Conservation (phyloP, 2,113 vertebrate genomes). For the Echinops telfairi region DNA sequence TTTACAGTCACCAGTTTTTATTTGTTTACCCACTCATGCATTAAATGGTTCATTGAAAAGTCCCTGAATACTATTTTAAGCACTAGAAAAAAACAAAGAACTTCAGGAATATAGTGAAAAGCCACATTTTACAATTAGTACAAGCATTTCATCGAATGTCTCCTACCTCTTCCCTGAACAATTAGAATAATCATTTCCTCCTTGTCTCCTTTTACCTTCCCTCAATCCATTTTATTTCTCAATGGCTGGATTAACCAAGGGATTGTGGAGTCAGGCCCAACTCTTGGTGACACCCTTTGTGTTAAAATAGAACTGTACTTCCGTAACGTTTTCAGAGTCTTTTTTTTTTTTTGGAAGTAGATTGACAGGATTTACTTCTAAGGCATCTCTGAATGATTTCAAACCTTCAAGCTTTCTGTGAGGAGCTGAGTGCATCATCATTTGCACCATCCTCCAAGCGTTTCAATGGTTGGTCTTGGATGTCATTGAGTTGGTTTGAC, state of each 20-base stretch:
- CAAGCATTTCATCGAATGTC: not conserved
- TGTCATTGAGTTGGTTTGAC: not conserved
- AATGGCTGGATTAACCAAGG: not conserved
- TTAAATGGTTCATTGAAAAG: not conserved
- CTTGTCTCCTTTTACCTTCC: not conserved
- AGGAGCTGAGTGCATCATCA: not conserved
- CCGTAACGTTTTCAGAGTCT: not conserved
- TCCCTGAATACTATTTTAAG: not conserved
- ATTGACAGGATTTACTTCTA: not conserved
- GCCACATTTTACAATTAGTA: not conserved
- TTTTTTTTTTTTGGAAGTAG: not conserved
- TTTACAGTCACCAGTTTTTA: not conserved
- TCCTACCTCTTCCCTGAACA: not conserved
- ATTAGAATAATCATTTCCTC: not conserved
- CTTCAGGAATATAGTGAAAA: conserved; percentile 8
- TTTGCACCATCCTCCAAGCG: not conserved
- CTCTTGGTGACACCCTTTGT: not conserved
- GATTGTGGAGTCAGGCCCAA: not conserved
- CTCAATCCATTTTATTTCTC: not conserved
- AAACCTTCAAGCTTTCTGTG: not conserved
- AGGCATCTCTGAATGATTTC: not conserved
- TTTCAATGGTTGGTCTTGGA: not conserved
- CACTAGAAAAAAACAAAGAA: conserved; percentile 46
- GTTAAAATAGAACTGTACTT: not conserved
- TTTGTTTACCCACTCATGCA: not conserved